A percentile compares a stretch with the other conserved stretches of the same genome.
Evolutionary conservation across 2,113 vertebrate genomes (phyloP).

Genomic region (Microcebus jonahi): DNA sequence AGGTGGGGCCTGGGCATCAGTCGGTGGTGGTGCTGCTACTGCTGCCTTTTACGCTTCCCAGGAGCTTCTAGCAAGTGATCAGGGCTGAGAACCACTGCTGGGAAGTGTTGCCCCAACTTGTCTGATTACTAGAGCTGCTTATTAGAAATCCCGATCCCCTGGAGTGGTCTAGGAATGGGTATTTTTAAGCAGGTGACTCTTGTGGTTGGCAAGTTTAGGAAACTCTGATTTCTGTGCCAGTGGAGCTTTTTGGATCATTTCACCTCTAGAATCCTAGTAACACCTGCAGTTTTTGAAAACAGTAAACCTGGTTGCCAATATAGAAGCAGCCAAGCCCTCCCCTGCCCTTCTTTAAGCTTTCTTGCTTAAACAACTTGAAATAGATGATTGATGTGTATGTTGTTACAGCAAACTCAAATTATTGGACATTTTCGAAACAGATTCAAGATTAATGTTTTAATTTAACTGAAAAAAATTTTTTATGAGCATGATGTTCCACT

Average conservation of each 20-base stretch:
- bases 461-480: neutral
- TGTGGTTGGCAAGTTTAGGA: neutral
- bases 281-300: neutral
- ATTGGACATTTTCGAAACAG: slow-evolving; percentile 39
- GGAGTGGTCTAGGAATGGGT: neutral
- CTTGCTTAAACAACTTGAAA: neutral
- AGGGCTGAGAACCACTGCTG: neutral
- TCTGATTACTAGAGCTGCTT: neutral
- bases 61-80: neutral
- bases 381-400: neutral
- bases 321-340: neutral
- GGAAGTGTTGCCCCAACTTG: neutral
- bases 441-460: neutral
- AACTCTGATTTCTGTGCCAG: neutral
- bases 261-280: neutral
- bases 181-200: neutral
- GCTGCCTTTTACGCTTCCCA: neutral
- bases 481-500: neutral
- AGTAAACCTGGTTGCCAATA: neutral
- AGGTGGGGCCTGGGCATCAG: neutral
- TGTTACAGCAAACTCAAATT: neutral
- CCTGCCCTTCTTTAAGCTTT: neutral
- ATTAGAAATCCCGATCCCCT: neutral
- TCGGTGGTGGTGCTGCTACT: too few relatives aligned
- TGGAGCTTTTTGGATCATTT: neutral